A percentile compares a stretch with the other conserved stretches of the same genome.
Conservation (phyloP, 2,797 vertebrate species). For the Dendrocincla fuliginosa region DNA sequence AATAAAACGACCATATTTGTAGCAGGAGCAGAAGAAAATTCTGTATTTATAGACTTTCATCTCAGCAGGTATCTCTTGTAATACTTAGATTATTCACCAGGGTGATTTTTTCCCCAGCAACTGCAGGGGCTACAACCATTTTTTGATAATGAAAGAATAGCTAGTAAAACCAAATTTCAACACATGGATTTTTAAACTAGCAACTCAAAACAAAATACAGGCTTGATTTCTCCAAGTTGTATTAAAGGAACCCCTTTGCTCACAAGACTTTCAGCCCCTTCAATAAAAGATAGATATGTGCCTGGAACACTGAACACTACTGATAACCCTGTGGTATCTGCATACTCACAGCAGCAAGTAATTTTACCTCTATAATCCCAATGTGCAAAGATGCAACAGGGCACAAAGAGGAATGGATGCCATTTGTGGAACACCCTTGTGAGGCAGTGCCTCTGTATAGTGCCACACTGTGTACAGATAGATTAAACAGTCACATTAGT, state of each 20-base stretch:
- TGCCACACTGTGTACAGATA: not conserved
- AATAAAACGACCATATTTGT: not conserved
- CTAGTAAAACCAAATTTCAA: not conserved
- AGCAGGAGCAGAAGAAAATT: not conserved
- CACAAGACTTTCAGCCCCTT: not conserved
- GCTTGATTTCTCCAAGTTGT: not conserved
- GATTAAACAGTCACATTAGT: not conserved
- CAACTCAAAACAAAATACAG: not conserved
- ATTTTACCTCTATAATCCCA: not conserved
- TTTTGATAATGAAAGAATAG: not conserved
- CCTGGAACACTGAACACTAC: not conserved
- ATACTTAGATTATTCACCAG: not conserved
- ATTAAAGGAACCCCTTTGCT: not conserved
- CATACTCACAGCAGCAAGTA: not conserved
- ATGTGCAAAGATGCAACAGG: not conserved
- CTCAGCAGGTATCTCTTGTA: not conserved
- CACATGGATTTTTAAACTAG: not conserved
- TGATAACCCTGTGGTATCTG: not conserved
- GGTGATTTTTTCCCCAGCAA: not conserved
- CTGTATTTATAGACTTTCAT: not conserved
- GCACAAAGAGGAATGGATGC: not conserved
- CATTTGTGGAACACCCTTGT: not conserved
- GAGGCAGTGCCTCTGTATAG: not conserved
- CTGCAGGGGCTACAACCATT: not conserved
- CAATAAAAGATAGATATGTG: fast-evolving